Conservation (phyloP, 1,140 invertebrate species). For the Helicoverpa armigera region DNA sequence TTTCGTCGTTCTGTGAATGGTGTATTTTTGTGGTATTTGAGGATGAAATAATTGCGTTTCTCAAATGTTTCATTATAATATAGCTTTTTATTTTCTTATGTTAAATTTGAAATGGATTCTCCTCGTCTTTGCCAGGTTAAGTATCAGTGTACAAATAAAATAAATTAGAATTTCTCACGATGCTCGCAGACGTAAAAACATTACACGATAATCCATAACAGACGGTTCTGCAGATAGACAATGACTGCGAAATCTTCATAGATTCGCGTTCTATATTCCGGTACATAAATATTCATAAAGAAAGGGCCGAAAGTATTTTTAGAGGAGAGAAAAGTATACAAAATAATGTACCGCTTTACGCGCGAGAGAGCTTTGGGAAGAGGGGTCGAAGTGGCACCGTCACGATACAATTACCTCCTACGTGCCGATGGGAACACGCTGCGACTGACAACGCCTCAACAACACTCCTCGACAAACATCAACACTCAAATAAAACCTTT, state of each 20-base stretch:
- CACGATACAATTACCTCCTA: constrained; percentile 74
- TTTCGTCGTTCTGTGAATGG: not conserved
- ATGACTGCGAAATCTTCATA: constrained; percentile 32
- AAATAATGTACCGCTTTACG: constrained; percentile 65
- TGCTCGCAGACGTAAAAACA: not conserved
- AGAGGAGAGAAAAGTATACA: constrained; percentile 55
- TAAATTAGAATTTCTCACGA: not conserved
- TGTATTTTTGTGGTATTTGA: not conserved
- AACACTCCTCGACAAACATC: constrained; percentile 40
- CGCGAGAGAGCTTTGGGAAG: constrained; percentile 58
- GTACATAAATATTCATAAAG: constrained; percentile 48
- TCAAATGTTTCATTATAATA: not conserved
- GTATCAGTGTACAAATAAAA: not conserved
- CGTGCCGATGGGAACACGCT: constrained; percentile 61
- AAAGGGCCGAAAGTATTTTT: constrained; percentile 42
- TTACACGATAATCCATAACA: constrained; percentile 19
- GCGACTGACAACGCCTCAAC: constrained; percentile 63
- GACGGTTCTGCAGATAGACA: constrained; percentile 22
- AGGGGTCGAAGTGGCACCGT: constrained; percentile 66
- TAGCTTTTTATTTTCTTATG: not conserved
- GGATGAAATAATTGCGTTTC: too few relatives aligned
- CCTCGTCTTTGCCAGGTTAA: not conserved
- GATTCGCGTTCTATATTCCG: constrained; percentile 24
- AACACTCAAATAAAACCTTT: constrained; percentile 16
- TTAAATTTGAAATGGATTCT: not conserved